These are phyloP conservation scores for Amphimedon queenslandica DNA, from an alignment of 37 sponge, comb jelly and placozoan genomes.

Conservation along the genomic window DNA sequence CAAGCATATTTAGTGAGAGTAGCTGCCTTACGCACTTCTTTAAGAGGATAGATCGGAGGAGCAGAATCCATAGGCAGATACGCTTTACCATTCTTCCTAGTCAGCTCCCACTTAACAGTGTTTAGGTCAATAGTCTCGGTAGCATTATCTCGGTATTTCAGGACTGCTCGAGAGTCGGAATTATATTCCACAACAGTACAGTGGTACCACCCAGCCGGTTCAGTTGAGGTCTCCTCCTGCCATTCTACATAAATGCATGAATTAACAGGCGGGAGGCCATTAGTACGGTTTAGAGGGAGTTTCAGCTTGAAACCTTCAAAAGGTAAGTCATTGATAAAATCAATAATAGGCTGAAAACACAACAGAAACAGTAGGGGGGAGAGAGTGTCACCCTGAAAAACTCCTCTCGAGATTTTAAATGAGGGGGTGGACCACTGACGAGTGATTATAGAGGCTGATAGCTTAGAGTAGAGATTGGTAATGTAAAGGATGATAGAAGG, in stretches of 20 bases:
- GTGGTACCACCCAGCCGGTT: neutral
- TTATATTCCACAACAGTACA: neutral
- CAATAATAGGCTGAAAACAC: too few relatives aligned
- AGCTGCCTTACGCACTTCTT: neutral
- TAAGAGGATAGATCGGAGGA: neutral
- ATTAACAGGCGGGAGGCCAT: neutral
- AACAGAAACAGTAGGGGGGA: too few relatives aligned
- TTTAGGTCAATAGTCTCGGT: neutral
- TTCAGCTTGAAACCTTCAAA: neutral
- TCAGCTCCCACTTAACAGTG: neutral
- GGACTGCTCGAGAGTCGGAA: neutral
- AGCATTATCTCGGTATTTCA: neutral
- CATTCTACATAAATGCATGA: neutral
- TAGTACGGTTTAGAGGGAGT: too few relatives aligned
- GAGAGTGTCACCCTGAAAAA: conserved; percentile 1
- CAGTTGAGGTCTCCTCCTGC: too few relatives aligned
- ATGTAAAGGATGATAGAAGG: neutral
- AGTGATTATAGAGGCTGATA: conserved; percentile 13
- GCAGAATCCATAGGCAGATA: neutral
- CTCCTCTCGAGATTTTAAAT: too few relatives aligned
- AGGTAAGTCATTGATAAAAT: neutral
- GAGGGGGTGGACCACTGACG: conserved; percentile 11
- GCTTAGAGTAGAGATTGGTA: too few relatives aligned
- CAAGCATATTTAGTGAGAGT: neutral
- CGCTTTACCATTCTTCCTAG: neutral